phyloP scores from a whole-genome alignment of 2,797 vertebrate genomes.

The Spinibarbus caldwelli region DNA sequence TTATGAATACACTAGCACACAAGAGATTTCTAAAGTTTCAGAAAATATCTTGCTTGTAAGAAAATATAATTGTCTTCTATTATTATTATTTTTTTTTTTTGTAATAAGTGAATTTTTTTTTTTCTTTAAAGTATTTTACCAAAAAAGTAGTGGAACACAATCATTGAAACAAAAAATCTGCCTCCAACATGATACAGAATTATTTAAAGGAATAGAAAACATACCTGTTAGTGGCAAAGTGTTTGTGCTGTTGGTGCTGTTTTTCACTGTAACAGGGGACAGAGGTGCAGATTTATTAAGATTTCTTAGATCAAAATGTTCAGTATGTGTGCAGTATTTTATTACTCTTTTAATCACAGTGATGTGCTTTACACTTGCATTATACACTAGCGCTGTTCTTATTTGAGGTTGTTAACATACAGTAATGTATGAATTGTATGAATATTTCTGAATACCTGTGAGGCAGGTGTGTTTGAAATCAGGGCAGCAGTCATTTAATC shows the following conservation, averaged over 20 bases:
- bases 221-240: not conserved
- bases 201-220: not conserved
- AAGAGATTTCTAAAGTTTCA: no score
- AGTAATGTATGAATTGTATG: no score
- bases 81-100: no score
- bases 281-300: not conserved
- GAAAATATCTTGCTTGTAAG: no score
- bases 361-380: not conserved
- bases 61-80: no score
- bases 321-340: not conserved
- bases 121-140: no score
- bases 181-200: no score
- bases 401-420: no score
- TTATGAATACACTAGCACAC: not conserved
- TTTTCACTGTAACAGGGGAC: not conserved
- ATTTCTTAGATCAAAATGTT: no score
- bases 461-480: conserved; percentile 10
- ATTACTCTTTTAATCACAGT: not conserved
- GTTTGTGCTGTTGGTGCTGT: not conserved
- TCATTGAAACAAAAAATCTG: no score
- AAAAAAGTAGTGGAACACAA: not conserved
- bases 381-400: no score
- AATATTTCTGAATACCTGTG: not conserved
- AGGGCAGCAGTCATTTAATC: not conserved
- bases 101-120: no score